Evolutionary conservation across 2,113 vertebrate genomes (phyloP).

Genomic region (Entomyzon cyanotis): DNA sequence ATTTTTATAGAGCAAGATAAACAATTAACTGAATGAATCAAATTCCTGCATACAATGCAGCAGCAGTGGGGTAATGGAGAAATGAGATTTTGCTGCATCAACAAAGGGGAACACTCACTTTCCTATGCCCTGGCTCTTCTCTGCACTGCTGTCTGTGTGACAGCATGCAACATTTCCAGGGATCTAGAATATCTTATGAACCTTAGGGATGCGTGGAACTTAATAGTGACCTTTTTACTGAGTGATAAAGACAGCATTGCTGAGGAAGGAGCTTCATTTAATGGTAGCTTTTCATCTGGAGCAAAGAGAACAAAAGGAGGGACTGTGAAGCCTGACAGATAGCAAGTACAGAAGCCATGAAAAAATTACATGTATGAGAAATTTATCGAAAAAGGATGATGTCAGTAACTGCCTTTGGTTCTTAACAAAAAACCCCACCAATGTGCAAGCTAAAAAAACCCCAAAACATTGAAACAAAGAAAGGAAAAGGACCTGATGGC

Average conservation of each 20-base stretch:
- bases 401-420: background rate
- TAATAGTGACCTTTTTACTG: background rate
- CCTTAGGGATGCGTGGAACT: background rate
- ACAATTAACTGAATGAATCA: background rate
- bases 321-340: background rate
- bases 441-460: background rate
- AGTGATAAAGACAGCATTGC: background rate
- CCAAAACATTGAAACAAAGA: background rate
- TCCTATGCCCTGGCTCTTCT: background rate
- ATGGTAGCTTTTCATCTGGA: background rate
- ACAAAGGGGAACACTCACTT: background rate
- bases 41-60: background rate
- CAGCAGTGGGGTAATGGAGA: background rate
- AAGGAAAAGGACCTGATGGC: background rate
- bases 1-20: background rate
- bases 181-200: background rate
- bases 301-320: background rate
- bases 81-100: background rate
- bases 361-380: background rate
- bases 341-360: background rate
- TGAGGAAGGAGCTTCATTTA: background rate
- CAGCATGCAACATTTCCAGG: background rate
- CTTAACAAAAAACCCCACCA: background rate
- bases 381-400: background rate
- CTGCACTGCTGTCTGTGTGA: fast-evolving